Percentiles rank a stretch among this genome's conserved stretches.
phyloP scores from a whole-genome alignment of 37 sponge, comb jelly and placozoan genomes.

The Geodia barretti region DNA sequence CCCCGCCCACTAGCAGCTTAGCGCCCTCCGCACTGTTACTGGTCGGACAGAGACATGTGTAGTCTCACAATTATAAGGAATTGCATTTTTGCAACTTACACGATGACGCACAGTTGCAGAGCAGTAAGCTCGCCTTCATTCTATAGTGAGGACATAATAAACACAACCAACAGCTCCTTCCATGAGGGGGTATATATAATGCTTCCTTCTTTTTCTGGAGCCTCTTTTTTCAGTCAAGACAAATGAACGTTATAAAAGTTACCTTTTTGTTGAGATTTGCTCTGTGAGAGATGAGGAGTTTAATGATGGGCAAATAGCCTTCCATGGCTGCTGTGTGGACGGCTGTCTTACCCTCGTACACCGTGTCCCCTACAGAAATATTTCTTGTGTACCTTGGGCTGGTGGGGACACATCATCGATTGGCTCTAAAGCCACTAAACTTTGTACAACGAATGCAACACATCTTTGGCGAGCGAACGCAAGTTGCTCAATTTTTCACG shows the following conservation, averaged over 20 bases:
- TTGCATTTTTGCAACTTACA: slow-evolving; percentile 1
- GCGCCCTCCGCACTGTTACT: slow-evolving; percentile 63
- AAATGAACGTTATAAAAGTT: too few species aligned
- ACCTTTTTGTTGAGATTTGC: slow-evolving; percentile 80
- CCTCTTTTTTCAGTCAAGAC: too few species aligned
- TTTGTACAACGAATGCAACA: too few species aligned
- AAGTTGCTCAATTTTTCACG: too few species aligned
- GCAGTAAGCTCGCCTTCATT: slow-evolving; percentile 41
- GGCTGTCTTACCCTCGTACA: slow-evolving; percentile 60
- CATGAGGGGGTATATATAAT: too few species aligned
- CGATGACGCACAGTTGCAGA: slow-evolving; percentile 39
- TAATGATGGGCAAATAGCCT: slow-evolving; percentile 38
- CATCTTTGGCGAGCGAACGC: too few species aligned
- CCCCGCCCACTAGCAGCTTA: slow-evolving; percentile 56
- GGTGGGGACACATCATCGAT: background rate
- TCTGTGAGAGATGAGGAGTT: slow-evolving; percentile 52
- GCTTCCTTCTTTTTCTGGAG: too few species aligned
- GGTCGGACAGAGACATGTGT: background rate
- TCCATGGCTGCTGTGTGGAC: slow-evolving; percentile 64
- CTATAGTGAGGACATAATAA: background rate
- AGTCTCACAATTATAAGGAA: background rate
- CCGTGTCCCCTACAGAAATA: slow-evolving; percentile 59
- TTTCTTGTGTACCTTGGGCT: background rate
- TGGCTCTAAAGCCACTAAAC: background rate
- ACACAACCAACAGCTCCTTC: too few species aligned